Base-by-base conservation (phyloP, 1,140 invertebrate species). In the Euwallacea fornicatus region DNA sequence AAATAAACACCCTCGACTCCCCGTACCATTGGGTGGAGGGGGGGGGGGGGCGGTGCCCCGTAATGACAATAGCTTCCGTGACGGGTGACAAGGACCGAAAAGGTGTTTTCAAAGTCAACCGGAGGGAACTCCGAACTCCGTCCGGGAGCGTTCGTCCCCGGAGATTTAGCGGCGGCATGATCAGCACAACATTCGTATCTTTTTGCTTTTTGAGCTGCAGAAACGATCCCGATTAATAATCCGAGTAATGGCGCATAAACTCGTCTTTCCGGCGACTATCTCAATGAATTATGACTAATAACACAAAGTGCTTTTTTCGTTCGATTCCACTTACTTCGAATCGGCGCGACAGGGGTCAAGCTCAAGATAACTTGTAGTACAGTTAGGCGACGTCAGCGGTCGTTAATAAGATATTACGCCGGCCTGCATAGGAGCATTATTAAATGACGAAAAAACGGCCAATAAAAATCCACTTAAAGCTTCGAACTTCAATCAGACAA, bases 161-260 rank as follows among this genome's bases (percentile, higher is more conserved):
- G 1, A 33, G 21, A 33, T 33, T 33, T 33, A 4, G 21, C 4
- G 4, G 21, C 21, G 4, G 21, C 21, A 33, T 4, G 21, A 33
- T 33, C 21, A 33, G 21, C 21, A 33, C 21, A 33, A 33, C 4
- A 33, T 33, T 33, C 21, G 21, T 33, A 1, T 33, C 21, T 33
- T 33, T 33, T 4, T 33, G 4, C 21, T 2, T 33, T 53, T 53
- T 53, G 6, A 53, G 50, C 11, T 7, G 6, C 7, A 42, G 15
- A 62, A 16, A 53, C 6, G 11, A 53, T 53, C 9, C 15, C 21
- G 55, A 58, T 58, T 58, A 58, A n/a, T 33, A 15, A 58, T 58
- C 55, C 10, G 55, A 15, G 10, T 58, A 58, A 58, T 58, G 55
- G 55, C 13, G 21, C 16, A 58, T 58, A 58, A 58, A 58, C 55